Conservation (phyloP, 2,113 vertebrate species). For the Arvicanthis niloticus region DNA sequence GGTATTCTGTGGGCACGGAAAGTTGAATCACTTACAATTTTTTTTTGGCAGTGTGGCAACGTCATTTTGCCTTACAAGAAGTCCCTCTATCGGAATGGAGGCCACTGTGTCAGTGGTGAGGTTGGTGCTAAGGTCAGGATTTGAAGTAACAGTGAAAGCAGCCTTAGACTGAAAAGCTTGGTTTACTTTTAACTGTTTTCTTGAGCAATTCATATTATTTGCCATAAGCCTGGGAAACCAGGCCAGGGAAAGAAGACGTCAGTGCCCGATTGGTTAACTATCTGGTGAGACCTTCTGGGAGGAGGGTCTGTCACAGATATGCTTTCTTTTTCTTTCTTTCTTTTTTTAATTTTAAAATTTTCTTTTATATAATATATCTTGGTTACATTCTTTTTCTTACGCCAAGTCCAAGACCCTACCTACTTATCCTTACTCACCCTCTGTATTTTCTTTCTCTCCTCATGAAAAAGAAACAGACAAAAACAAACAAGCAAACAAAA, state of each 20-base stretch:
- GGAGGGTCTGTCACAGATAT: neutral
- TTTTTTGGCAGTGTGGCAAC: neutral
- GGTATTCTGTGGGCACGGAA: conserved; percentile 33
- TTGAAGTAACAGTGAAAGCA: neutral
- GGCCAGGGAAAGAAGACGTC: neutral
- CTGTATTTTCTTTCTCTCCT: neutral
- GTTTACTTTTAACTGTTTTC: neutral
- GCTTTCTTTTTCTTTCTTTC: neutral
- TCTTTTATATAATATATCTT: neutral
- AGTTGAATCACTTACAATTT: conserved; percentile 23
- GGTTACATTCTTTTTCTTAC: neutral
- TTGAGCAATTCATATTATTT: neutral
- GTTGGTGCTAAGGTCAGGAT: neutral
- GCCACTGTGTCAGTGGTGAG: neutral
- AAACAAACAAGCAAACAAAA: neutral
- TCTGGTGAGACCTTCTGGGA: neutral
- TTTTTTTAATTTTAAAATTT: no score
- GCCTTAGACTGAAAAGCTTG: neutral
- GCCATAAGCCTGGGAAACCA: neutral
- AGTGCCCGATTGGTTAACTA: neutral
- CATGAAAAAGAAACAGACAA: neutral
- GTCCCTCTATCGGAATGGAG: neutral
- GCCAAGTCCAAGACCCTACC: neutral
- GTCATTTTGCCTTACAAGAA: neutral
- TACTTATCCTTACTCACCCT: neutral